Evolutionary conservation across 1,140 invertebrate genomes (phyloP).

Genomic region (Varroa destructor): DNA sequence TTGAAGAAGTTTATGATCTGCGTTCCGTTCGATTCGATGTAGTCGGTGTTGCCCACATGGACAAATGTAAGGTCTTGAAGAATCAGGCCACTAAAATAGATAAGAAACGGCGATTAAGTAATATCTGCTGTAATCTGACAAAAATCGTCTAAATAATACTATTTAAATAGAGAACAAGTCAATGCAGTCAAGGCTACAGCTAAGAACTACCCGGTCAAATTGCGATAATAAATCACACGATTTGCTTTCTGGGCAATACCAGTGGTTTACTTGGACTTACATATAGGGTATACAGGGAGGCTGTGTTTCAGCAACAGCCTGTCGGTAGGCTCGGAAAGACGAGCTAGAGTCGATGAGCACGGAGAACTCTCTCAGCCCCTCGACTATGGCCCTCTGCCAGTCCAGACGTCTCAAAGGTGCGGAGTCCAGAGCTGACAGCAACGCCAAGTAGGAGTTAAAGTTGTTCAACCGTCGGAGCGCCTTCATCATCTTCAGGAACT

Average conservation of each 20-base stretch:
- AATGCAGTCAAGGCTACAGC: conserved; percentile 2
- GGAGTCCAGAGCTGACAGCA: conserved; percentile 89
- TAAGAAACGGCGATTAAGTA: conserved; percentile 30
- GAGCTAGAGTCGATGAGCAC: conserved; percentile 87
- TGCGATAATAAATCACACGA: no score
- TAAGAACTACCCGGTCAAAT: no score
- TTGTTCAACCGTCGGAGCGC: conserved; percentile 90
- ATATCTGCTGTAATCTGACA: conserved; percentile 2
- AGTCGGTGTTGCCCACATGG: conserved; percentile 87
- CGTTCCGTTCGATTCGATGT: conserved; percentile 56
- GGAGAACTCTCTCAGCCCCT: conserved; percentile 71
- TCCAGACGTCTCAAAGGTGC: conserved; percentile 84
- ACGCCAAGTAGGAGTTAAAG: conserved; percentile 93
- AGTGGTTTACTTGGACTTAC: conserved; percentile 47
- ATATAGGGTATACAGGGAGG: conserved; percentile 97
- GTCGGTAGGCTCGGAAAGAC: conserved; percentile 85
- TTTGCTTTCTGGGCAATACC: no score
- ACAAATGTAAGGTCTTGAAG: conserved; percentile 98
- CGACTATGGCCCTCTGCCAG: conserved; percentile 78
- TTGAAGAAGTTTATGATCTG: conserved; percentile 86
- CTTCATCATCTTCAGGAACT: conserved; percentile 98
- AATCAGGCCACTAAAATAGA: conserved; percentile 71
- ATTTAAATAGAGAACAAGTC: conserved; percentile 29
- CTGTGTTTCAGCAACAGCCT: conserved; percentile 78
- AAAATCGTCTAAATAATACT: background rate